phyloP scores from a whole-genome alignment of 2,888 invertebrate species.

The Drosophila setosimentum region DNA sequence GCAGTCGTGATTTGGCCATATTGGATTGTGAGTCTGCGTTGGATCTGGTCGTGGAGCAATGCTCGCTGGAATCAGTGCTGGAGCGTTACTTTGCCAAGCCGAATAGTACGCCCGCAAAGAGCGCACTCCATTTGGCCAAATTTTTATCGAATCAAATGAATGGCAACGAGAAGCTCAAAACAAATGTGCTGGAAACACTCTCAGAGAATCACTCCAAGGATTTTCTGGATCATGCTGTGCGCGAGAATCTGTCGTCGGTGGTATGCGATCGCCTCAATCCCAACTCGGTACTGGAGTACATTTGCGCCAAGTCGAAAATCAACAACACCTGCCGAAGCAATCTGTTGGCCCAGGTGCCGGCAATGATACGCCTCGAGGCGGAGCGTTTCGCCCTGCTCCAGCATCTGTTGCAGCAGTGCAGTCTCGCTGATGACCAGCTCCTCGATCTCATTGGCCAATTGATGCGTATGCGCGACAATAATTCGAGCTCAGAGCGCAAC shows the following conservation, averaged over 20 bases:
- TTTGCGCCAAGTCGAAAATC: constrained; percentile 83
- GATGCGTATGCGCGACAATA: constrained; percentile 65
- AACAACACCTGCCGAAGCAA: constrained; percentile 79
- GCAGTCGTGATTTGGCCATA: constrained; percentile 54
- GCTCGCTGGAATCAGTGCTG: constrained; percentile 74
- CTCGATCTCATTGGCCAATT: constrained; percentile 78
- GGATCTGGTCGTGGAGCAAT: constrained; percentile 71
- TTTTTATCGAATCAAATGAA: constrained; percentile 82
- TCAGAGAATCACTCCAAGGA: constrained; percentile 85
- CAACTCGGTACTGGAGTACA: constrained; percentile 82
- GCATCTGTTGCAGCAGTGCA: constrained; percentile 68
- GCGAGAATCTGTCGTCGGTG: constrained; percentile 84
- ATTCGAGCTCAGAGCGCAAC: constrained; percentile 35
- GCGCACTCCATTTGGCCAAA: constrained; percentile 70
- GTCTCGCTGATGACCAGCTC: constrained; percentile 73
- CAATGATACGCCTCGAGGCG: constrained; percentile 70
- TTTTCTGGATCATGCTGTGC: constrained; percentile 84
- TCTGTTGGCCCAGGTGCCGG: constrained; percentile 78
- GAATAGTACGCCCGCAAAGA: constrained; percentile 61
- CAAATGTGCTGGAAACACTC: constrained; percentile 81
- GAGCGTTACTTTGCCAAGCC: constrained; percentile 76
- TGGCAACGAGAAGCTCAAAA: constrained; percentile 77
- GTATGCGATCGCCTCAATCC: constrained; percentile 85
- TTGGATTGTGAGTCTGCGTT: constrained; percentile 64
- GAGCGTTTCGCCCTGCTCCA: constrained; percentile 77